Evolutionary conservation across 2,113 vertebrate species (phyloP), one percentile per base, ranked within the genome.

Genomic region (Athene noctua): DNA sequence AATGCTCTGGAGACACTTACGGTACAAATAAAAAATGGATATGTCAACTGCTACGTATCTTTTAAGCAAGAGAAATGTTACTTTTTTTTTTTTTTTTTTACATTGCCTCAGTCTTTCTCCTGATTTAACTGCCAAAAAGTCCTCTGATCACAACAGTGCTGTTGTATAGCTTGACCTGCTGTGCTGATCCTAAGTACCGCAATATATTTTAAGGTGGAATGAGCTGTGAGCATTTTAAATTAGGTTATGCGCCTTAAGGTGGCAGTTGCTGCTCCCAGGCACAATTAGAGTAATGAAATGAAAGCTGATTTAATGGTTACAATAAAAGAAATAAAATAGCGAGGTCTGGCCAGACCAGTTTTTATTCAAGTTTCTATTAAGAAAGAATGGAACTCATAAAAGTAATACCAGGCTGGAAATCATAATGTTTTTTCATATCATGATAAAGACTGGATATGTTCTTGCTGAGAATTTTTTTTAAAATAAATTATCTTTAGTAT

Each of bases 1-100:
- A 97, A 97, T 88, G 86, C 97, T 97, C 98, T 89, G 90, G 97
- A 97, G 98, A 97, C 29, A 38, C 95, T 97, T 79, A 93, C 96
- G 88, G 86, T 65, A 27, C 96, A 95, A 96, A 93, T 97, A 72
- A 98, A 98, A 97, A 97, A 97, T 97, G 93, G 85, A 74, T 91
- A 90, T 97, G 97, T 98, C 98, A 98, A 93, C 84, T 25, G 22
- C 44, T 88, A 92, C 68, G 92, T 92, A 95, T 98, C 95, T 96
- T 96, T 96, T 97, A 97, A 97, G 86, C 74, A 96, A 96, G 95
- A 98, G 83, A 96, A 96, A 98, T 96, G 74, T 19, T 63, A 54
- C 27, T 40, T 82, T 94, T 38, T 38, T 96, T 77, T 67, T 40
- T 82, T 94, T 38, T 38, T 96, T 77, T 67, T 65, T 21, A 42